Conservation (phyloP, 2,797 vertebrate genomes). For the Coranthus polyacanthus region DNA sequence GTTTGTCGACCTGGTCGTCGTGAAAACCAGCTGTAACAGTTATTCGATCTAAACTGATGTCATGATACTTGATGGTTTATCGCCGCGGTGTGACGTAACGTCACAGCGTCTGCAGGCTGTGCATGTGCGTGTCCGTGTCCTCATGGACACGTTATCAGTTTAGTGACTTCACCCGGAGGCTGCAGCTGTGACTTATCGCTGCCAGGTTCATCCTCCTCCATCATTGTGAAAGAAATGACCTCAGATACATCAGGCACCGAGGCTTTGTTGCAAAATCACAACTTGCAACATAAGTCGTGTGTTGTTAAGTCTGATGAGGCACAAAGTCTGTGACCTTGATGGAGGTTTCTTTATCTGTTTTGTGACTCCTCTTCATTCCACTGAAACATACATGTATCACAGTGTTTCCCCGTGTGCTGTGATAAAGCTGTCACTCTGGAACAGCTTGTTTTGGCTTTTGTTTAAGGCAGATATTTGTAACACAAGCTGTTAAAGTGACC, state of each 20-base stretch:
- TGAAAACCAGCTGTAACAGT: too few relatives aligned
- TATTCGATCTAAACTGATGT: too few relatives aligned
- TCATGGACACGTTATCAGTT: slow-evolving; percentile 44
- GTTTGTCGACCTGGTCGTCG: too few relatives aligned
- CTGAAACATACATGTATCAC: slow-evolving; percentile 36
- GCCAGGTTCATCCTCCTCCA: slow-evolving; percentile 57
- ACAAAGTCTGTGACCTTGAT: slow-evolving; percentile 68
- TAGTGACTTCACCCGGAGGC: slow-evolving; percentile 55
- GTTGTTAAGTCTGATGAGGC: slow-evolving; percentile 58
- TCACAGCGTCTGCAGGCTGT: slow-evolving; percentile 20
- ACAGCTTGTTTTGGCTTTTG: slow-evolving; percentile 41
- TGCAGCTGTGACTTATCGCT: slow-evolving; percentile 70
- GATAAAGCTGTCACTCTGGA: slow-evolving; percentile 35
- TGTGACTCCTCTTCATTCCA: slow-evolving; percentile 24
- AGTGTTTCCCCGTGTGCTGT: slow-evolving; percentile 27
- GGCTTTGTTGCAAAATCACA: slow-evolving; percentile 72
- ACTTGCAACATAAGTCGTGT: slow-evolving; percentile 71
- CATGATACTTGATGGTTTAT: neutral
- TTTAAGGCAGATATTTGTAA: slow-evolving; percentile 39
- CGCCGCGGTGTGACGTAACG: neutral
- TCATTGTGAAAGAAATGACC: slow-evolving; percentile 69
- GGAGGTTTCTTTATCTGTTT: slow-evolving; percentile 24
- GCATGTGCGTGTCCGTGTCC: slow-evolving; percentile 52
- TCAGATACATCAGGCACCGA: slow-evolving; percentile 63
- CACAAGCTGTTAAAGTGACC: slow-evolving; percentile 29